phyloP scores from a whole-genome alignment of 1,140 invertebrate genomes.

The Vanessa atalanta region DNA sequence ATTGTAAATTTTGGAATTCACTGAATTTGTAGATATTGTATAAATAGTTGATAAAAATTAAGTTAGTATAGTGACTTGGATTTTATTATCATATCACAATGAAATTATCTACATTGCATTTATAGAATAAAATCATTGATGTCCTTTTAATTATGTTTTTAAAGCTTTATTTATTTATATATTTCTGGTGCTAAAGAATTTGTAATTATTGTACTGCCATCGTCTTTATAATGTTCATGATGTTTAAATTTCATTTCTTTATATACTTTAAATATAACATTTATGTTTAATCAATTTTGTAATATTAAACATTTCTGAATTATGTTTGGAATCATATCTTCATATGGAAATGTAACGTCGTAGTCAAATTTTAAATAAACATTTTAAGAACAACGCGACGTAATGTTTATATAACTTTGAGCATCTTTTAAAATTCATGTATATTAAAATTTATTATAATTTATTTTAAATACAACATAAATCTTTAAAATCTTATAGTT shows the following conservation, averaged over 20 bases:
- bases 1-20: conserved; percentile 58
- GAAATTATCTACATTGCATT: conserved; percentile 52
- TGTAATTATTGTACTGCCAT: neutral
- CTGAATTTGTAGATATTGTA: conserved; percentile 76
- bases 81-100: conserved; percentile 79
- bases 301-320: neutral
- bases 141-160: conserved; percentile 7
- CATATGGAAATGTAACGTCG: neutral
- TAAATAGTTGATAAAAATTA: conserved; percentile 54
- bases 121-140: conserved; percentile 22
- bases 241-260: neutral
- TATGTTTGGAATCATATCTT: neutral
- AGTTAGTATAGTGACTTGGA: conserved; percentile 68
- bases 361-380: too few relatives aligned
- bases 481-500: too few relatives aligned
- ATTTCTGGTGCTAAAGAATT: conserved; percentile 21
- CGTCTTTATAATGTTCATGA: neutral
- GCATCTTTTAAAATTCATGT: neutral
- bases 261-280: neutral
- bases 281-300: neutral
- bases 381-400: too few relatives aligned
- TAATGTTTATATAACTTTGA: neutral
- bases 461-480: too few relatives aligned
- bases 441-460: neutral
- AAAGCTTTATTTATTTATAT: conserved; percentile 25